Percentiles rank a stretch among this genome's conserved stretches.
Evolutionary conservation across 1,140 invertebrate species (phyloP).

Genomic region (Penaeus vannamei): DNA sequence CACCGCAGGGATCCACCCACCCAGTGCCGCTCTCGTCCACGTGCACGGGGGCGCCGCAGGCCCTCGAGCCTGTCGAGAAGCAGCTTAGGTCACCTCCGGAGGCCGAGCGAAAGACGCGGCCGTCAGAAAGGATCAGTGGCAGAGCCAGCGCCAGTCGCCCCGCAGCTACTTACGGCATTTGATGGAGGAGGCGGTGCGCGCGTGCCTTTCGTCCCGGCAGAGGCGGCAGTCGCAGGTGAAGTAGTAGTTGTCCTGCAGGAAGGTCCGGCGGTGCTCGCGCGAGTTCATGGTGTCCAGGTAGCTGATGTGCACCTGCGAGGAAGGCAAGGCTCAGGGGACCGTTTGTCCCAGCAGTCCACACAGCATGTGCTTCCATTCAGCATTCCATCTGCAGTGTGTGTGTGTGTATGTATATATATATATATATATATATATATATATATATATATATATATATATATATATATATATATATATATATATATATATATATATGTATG

Average conservation of each 20-base stretch:
- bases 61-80: slow-evolving; percentile 13
- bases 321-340: background rate
- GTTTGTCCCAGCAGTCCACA: too few species aligned
- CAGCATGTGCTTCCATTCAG: background rate
- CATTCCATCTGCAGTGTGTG: too few species aligned
- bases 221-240: slow-evolving; percentile 57
- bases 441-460: too few species aligned
- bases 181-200: slow-evolving; percentile 21
- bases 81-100: background rate
- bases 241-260: slow-evolving; percentile 32
- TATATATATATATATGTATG: too few species aligned
- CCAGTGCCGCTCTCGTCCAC: slow-evolving; percentile 37
- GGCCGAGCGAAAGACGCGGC: too few species aligned
- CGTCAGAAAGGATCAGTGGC: too few species aligned
- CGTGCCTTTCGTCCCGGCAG: slow-evolving; percentile 38
- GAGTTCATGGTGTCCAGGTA: slow-evolving; percentile 51
- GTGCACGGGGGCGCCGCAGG: slow-evolving; percentile 35
- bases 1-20: slow-evolving; percentile 34
- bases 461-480: too few species aligned
- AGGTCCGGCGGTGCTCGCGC: slow-evolving; percentile 12
- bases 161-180: slow-evolving; percentile 26
- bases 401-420: too few species aligned
- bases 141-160: too few species aligned
- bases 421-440: too few species aligned
- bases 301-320: slow-evolving; percentile 43